These are phyloP conservation scores for Piscicola geometra DNA, from an alignment of 2,888 invertebrate species.

Conservation along the genomic window DNA sequence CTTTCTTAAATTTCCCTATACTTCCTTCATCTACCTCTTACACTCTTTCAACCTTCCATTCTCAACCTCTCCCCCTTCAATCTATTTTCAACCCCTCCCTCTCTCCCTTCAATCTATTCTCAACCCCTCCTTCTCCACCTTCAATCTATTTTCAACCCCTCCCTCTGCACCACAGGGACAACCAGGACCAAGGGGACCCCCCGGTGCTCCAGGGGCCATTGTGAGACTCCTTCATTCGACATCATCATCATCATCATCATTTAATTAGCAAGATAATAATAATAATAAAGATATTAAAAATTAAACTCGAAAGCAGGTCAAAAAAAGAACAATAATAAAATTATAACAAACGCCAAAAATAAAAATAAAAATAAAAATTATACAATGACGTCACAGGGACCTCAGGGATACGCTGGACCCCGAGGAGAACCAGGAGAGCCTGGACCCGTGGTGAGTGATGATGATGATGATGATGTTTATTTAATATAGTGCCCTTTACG, in stretches of 20 bases:
- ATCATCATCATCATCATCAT: too few species aligned
- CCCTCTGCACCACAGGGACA: slow-evolving; percentile 29
- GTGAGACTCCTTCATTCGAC: slow-evolving; percentile 32
- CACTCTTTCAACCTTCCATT: neutral
- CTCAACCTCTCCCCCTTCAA: neutral
- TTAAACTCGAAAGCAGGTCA: too few species aligned
- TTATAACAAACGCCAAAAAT: too few species aligned
- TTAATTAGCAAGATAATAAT: too few species aligned
- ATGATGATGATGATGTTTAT: too few species aligned
- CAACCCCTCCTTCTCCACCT: neutral
- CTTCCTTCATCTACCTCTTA: neutral
- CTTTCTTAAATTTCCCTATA: neutral
- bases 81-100: neutral
- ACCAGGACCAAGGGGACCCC: slow-evolving; percentile 39
- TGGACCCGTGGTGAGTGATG: slow-evolving; percentile 38
- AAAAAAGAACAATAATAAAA: too few species aligned
- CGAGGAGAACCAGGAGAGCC: slow-evolving; percentile 49
- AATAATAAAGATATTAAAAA: too few species aligned
- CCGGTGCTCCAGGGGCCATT: slow-evolving; percentile 37
- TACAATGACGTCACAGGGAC: slow-evolving; percentile 37
- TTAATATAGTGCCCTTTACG: too few species aligned
- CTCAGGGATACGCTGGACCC: slow-evolving; percentile 47
- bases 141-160: neutral
- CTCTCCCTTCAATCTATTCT: neutral
- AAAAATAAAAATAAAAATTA: too few species aligned